Conservation (phyloP, 2,888 invertebrate species). For the Anoplius nigerrimus region DNA sequence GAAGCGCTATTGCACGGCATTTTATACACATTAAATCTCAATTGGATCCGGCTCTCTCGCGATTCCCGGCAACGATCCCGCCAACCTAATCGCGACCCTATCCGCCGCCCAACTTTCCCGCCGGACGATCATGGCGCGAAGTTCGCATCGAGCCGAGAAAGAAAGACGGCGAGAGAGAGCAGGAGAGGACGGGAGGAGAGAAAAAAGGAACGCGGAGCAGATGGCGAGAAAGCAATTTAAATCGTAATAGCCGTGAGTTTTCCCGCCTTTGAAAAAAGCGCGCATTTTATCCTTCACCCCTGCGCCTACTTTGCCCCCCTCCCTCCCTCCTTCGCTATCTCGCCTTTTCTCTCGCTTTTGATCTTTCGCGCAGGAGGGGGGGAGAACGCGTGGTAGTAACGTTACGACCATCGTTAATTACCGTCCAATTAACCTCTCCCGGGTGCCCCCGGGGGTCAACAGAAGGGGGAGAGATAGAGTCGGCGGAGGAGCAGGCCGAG, state of each 20-base stretch:
- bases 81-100: too few species aligned
- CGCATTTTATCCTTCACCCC: background rate
- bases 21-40: too few species aligned
- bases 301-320: background rate
- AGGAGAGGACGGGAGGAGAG: background rate
- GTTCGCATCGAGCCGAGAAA: background rate
- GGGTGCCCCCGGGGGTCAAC: background rate
- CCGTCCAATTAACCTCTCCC: conserved; percentile 18
- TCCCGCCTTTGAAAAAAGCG: conserved; percentile 7
- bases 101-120: too few species aligned
- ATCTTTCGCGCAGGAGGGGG: background rate
- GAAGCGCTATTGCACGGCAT: too few species aligned
- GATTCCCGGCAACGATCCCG: too few species aligned
- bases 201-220: too few species aligned
- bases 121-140: background rate
- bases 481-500: background rate
- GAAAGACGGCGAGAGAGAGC: background rate
- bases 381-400: background rate
- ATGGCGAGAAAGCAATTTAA: conserved; percentile 6
- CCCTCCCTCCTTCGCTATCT: background rate
- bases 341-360: background rate
- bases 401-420: conserved; percentile 17
- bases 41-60: too few species aligned
- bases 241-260: conserved; percentile 7
- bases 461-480: background rate